Percentiles rank a stretch among this genome's conserved stretches.
These are phyloP conservation scores for Brachyalestes nurse DNA, from an alignment of 2,797 vertebrate species.

Conservation along the genomic window DNA sequence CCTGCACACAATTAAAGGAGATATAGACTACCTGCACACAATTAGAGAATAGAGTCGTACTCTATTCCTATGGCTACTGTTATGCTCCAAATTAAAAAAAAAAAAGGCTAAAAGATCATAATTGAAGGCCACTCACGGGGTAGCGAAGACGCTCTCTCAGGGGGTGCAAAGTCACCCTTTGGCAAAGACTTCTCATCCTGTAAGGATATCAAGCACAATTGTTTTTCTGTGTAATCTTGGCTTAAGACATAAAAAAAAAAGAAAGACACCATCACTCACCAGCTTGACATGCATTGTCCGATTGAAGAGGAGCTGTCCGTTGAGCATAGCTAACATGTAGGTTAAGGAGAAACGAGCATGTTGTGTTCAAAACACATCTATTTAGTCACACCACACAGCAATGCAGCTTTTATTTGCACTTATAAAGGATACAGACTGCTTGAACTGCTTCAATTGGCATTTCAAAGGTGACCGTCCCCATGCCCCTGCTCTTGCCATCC, in stretches of 20 bases:
- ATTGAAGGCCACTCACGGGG: constrained; percentile 84
- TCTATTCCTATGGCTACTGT: too few species aligned
- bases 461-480: constrained; percentile 96
- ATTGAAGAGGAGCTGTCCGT: constrained; percentile 95
- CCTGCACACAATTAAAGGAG: constrained; percentile 72
- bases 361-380: background rate
- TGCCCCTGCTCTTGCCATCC: constrained; percentile 95
- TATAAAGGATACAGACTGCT: constrained; percentile 95
- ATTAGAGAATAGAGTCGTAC: background rate
- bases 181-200: constrained; percentile 96
- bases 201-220: constrained; percentile 23
- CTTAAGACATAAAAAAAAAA: background rate
- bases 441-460: constrained; percentile 97
- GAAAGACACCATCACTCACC: constrained; percentile 76
- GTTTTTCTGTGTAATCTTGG: too few species aligned
- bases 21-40: constrained; percentile 88
- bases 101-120: background rate
- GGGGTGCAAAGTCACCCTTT: constrained; percentile 93
- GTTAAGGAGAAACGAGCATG: constrained; percentile 75
- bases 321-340: constrained; percentile 89
- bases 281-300: constrained; percentile 98
- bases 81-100: too few species aligned
- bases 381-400: background rate
- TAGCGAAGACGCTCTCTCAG: constrained; percentile 89
- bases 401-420: too few species aligned